A percentile compares a stretch with the other conserved stretches of the same genome.
Evolutionary conservation across 2,888 invertebrate species (phyloP).

Genomic region (Augiades crinisus): DNA sequence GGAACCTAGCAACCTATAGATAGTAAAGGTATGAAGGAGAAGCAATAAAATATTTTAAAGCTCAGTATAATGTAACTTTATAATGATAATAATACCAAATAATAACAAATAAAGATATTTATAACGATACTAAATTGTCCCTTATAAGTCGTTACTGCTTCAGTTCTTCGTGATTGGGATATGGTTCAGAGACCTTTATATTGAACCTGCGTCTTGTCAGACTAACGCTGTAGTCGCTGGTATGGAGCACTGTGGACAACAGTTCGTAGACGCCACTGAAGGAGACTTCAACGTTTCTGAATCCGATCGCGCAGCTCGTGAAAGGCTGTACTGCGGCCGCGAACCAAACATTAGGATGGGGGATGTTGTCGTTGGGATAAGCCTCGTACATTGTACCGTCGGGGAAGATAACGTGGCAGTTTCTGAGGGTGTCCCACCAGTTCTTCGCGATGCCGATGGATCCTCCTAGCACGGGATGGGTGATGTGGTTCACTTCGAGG

Average conservation of each 20-base stretch:
- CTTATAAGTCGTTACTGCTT: no score
- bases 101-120: neutral
- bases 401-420: constrained; percentile 48
- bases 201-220: constrained; percentile 45
- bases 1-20: no score
- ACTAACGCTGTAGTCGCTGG: constrained; percentile 33
- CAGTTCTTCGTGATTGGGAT: constrained; percentile 20
- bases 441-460: constrained; percentile 42
- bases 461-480: constrained; percentile 38
- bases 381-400: constrained; percentile 43
- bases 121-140: no score
- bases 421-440: constrained; percentile 40
- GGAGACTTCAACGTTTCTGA: constrained; percentile 38
- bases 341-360: constrained; percentile 33
- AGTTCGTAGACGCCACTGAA: constrained; percentile 51
- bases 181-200: constrained; percentile 36
- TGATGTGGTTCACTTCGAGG: constrained; percentile 37
- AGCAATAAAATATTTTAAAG: no score
- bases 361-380: constrained; percentile 40
- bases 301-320: constrained; percentile 41
- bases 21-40: no score
- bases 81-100: no score
- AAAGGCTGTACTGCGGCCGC: constrained; percentile 37
- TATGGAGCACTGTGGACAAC: constrained; percentile 40
- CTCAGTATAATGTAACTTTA: no score